Conservation (phyloP, 2,888 invertebrate species). For the Andrena marginata region DNA sequence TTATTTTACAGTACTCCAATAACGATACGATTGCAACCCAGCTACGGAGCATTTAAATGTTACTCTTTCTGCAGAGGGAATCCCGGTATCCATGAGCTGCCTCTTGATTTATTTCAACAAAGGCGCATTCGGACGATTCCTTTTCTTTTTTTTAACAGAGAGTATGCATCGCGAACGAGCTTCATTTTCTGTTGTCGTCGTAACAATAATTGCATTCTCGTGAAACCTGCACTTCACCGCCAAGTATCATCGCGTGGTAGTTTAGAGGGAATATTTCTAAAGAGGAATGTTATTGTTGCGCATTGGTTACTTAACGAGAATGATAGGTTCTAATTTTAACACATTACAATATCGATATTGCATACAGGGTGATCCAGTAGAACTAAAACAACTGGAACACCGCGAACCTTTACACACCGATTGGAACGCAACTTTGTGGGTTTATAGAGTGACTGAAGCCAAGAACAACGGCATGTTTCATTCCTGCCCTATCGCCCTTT, state of each 20-base stretch:
- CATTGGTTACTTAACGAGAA: too few species aligned
- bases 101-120: constrained; percentile 3
- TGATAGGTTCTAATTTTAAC: too few species aligned
- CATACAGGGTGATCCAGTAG: too few species aligned
- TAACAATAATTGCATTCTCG: not conserved
- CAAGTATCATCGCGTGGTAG: not conserved
- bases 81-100: not conserved
- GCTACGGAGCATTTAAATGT: constrained; percentile 10
- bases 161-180: not conserved
- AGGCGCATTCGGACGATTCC: not conserved
- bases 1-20: not conserved
- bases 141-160: not conserved
- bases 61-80: not conserved
- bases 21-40: not conserved
- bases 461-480: too few species aligned
- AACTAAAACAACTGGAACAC: too few species aligned
- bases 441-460: too few species aligned
- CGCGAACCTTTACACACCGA: too few species aligned
- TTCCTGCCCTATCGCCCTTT: too few species aligned
- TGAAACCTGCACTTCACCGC: not conserved
- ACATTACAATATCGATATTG: too few species aligned
- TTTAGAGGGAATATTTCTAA: not conserved
- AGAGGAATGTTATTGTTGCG: not conserved
- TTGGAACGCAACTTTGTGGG: too few species aligned
- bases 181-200: not conserved